Percentiles rank a stretch among this genome's conserved stretches.
Evolutionary conservation across 2,888 invertebrate genomes (phyloP).

Genomic region (Cheilosia scutellata): DNA sequence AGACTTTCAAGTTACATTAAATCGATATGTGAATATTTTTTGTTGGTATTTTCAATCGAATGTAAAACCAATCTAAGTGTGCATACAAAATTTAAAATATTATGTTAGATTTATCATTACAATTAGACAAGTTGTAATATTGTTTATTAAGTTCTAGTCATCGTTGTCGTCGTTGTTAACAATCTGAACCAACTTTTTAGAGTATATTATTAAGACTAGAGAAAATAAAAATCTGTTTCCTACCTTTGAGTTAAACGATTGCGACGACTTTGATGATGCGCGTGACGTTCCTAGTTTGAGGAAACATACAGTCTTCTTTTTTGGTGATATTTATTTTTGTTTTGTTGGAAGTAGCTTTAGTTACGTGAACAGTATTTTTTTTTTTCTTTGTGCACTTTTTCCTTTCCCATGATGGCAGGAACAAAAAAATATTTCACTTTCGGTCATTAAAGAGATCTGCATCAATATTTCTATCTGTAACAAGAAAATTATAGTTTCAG

Average conservation of each 20-base stretch:
- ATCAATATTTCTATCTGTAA: neutral
- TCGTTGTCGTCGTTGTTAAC: conserved; percentile 50
- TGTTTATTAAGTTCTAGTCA: conserved; percentile 32
- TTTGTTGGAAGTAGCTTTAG: conserved; percentile 42
- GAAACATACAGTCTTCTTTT: conserved; percentile 69
- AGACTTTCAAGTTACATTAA: conserved; percentile 3
- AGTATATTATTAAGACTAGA: conserved; percentile 44
- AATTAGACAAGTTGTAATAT: conserved; percentile 28
- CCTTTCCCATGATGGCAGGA: conserved; percentile 32
- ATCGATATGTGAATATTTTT: conserved; percentile 57
- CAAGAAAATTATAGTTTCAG: neutral
- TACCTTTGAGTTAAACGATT: conserved; percentile 49
- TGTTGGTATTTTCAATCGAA: conserved; percentile 8
- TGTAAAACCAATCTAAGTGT: conserved; percentile 32
- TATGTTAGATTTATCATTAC: conserved; percentile 16
- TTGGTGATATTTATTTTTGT: conserved; percentile 40
- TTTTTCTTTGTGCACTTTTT: conserved; percentile 36
- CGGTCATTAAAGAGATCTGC: conserved; percentile 34
- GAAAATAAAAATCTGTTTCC: conserved; percentile 33
- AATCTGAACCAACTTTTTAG: conserved; percentile 24
- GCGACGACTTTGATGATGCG: conserved; percentile 57
- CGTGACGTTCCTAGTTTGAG: conserved; percentile 32
- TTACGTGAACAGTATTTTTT: conserved; percentile 5
- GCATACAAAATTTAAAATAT: conserved; percentile 29
- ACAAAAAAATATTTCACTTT: conserved; percentile 21